phyloP scores from a whole-genome alignment of 2,888 invertebrate genomes.

The Mongoloraphidia duomilia region DNA sequence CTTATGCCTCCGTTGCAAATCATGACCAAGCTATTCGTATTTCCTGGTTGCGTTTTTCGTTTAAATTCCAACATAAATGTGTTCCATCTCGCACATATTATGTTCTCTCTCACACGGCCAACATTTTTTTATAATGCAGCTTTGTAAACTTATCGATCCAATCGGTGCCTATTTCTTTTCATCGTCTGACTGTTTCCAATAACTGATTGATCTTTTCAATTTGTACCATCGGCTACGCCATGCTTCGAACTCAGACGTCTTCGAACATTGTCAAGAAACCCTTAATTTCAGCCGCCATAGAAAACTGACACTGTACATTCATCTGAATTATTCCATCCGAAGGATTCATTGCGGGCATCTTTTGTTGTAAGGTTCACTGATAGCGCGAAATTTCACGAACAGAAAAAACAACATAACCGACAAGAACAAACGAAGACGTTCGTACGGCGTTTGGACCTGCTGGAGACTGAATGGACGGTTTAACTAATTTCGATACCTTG shows the following conservation, averaged over 20 bases:
- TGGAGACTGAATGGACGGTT: slow-evolving; percentile 62
- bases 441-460: slow-evolving; percentile 76
- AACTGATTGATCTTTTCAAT: slow-evolving; percentile 67
- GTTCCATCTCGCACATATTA: slow-evolving; percentile 83
- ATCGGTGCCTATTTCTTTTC: slow-evolving; percentile 73
- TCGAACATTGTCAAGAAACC: slow-evolving; percentile 95
- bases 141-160: slow-evolving; percentile 60
- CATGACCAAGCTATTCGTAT: slow-evolving; percentile 51
- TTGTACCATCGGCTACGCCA: slow-evolving; percentile 95
- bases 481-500: slow-evolving; percentile 37
- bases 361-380: slow-evolving; percentile 68
- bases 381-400: slow-evolving; percentile 65
- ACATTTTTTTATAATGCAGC: slow-evolving; percentile 57
- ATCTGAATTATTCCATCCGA: slow-evolving; percentile 74
- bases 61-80: slow-evolving; percentile 73
- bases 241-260: slow-evolving; percentile 86
- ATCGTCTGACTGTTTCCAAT: slow-evolving; percentile 97
- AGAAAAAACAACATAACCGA: slow-evolving; percentile 79
- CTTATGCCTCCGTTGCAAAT: slow-evolving; percentile 49
- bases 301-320: slow-evolving; percentile 58
- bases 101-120: slow-evolving; percentile 67
- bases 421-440: slow-evolving; percentile 67
- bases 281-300: slow-evolving; percentile 55
- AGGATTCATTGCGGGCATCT: slow-evolving; percentile 71
- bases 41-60: slow-evolving; percentile 43